phyloP scores from a whole-genome alignment of 1,140 invertebrate species.

The Drosophila simulans region DNA sequence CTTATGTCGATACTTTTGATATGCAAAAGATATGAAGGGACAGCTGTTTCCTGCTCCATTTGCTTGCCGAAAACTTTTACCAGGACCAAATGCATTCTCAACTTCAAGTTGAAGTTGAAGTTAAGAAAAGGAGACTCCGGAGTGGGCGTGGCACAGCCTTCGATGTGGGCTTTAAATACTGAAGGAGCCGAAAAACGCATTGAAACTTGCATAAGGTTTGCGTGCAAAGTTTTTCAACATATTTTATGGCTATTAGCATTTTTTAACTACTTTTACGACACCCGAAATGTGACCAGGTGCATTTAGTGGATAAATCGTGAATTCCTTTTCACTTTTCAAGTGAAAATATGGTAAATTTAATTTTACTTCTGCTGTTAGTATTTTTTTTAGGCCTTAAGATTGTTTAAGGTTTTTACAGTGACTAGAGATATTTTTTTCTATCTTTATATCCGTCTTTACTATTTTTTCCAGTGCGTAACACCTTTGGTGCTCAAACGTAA shows the following conservation, averaged over 20 bases:
- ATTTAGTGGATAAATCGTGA: neutral
- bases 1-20: constrained; percentile 76
- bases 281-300: constrained; percentile 55
- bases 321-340: no score
- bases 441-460: neutral
- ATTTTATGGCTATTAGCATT: constrained; percentile 79
- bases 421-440: no score
- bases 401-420: no score
- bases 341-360: neutral
- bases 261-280: constrained; percentile 65
- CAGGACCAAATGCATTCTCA: constrained; percentile 68
- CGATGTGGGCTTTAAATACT: constrained; percentile 59
- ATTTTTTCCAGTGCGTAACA: constrained; percentile 53
- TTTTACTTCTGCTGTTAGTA: neutral
- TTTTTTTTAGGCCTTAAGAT: no score
- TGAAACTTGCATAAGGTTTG: constrained; percentile 57
- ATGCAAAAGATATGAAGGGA: constrained; percentile 82
- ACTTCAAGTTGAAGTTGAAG: constrained; percentile 41
- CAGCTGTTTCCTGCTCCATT: constrained; percentile 82
- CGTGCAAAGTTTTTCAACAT: constrained; percentile 44
- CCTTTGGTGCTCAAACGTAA: constrained; percentile 76
- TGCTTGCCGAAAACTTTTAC: constrained; percentile 78
- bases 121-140: constrained; percentile 7
- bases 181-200: constrained; percentile 31
- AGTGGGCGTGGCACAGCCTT: neutral